phyloP scores from a whole-genome alignment of 2,113 vertebrate genomes.

The Hemichromis elongatus region DNA sequence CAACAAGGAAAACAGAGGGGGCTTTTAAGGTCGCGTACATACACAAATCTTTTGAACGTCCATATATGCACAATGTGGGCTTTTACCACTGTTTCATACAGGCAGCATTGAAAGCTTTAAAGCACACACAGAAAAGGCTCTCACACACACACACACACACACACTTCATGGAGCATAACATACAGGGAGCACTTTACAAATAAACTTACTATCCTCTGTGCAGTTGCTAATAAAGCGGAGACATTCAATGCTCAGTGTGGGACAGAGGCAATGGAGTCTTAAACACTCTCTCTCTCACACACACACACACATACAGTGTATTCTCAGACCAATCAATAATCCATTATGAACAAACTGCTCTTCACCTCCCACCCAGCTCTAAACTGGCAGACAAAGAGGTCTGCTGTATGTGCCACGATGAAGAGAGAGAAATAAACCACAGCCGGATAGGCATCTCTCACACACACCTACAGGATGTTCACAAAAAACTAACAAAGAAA shows the following conservation, averaged over 20 bases:
- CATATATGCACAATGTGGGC: conserved; percentile 53
- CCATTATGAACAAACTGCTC: conserved; percentile 88
- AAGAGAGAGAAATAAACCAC: conserved; percentile 36
- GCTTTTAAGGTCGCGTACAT: conserved; percentile 54
- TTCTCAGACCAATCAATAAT: conserved; percentile 88
- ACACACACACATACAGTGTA: conserved; percentile 61
- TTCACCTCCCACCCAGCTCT: conserved; percentile 74
- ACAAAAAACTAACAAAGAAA: background rate
- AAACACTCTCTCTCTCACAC: conserved; percentile 45
- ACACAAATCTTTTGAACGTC: conserved; percentile 45
- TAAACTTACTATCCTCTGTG: conserved; percentile 33
- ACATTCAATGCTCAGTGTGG: conserved; percentile 48
- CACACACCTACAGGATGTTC: background rate
- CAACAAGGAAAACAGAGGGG: conserved; percentile 56
- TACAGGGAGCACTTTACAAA: conserved; percentile 53
- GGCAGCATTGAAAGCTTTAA: conserved; percentile 58
- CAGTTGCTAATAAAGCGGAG: conserved; percentile 58
- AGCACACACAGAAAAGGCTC: conserved; percentile 28
- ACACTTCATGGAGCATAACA: conserved; percentile 20
- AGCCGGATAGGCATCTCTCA: conserved; percentile 35
- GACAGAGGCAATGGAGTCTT: conserved; percentile 45
- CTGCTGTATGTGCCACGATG: conserved; percentile 63
- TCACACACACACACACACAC: conserved; percentile 7
- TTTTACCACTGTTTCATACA: conserved; percentile 64
- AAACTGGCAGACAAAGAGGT: conserved; percentile 73